Conservation (phyloP, 2,797 vertebrate genomes). For the Alosa sapidissima region DNA sequence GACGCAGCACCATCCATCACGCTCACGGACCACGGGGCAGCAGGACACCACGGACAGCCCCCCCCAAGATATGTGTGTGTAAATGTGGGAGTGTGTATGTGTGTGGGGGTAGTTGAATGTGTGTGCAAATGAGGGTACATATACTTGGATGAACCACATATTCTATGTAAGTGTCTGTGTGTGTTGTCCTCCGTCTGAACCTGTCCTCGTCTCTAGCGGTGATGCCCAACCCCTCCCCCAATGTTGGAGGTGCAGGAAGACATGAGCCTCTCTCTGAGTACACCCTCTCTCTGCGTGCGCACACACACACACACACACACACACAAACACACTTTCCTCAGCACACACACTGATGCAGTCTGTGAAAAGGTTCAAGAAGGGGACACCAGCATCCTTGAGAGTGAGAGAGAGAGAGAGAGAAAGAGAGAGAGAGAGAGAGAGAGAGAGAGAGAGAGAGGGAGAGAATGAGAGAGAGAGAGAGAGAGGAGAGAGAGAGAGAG, state of each 20-base stretch:
- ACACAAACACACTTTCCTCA: background rate
- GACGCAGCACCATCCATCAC: background rate
- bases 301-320: background rate
- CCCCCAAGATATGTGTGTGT: background rate
- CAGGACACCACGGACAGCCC: no score
- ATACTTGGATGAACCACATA: background rate
- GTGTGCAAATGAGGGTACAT: background rate
- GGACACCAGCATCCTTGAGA: slow-evolving; percentile 23
- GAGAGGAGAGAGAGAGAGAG: background rate
- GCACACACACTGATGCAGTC: slow-evolving; percentile 15
- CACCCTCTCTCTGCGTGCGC: background rate
- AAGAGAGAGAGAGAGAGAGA: background rate
- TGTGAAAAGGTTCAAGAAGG: slow-evolving; percentile 5
- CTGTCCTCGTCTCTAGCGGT: background rate
- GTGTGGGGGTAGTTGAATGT: background rate
- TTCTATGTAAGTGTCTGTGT: slow-evolving; percentile 3
- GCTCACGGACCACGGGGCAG: no score
- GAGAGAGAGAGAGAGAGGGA: background rate
- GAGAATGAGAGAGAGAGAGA: background rate
- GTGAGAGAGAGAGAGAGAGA: background rate
- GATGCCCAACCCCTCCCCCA: slow-evolving; percentile 10
- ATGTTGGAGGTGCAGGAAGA: background rate
- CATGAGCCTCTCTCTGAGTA: background rate
- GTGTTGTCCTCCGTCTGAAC: slow-evolving; percentile 1
- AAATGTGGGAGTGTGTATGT: background rate